Evolutionary conservation across 2,113 vertebrate species (phyloP), one percentile per base, ranked within the genome.

Genomic region (Myiozetetes cayanensis): DNA sequence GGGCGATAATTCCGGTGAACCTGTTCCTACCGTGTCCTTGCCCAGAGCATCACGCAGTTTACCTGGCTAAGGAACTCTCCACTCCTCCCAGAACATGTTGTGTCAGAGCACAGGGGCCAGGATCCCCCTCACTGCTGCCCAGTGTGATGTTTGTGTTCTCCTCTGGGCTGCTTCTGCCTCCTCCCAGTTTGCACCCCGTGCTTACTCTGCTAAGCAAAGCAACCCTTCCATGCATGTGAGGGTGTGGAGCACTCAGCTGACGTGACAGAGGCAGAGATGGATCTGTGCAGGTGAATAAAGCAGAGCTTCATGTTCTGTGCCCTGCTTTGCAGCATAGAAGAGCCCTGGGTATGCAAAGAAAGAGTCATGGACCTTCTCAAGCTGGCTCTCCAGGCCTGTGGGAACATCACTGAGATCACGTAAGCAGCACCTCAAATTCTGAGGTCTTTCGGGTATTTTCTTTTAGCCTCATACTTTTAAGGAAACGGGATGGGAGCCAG

Each of bases 311-410:
- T 63, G 14, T 63, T 44, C 59, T 86, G 0, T 59, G 3, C 83
- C 91, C 80, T 97, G 35, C 84, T 58, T 94, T 91, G 84, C 96
- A 99, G 98, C 91, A 97, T 98, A 65, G 93, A 98, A 68, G 98
- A 99, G 63, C 96, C 91, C 0, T 98, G 98, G 98, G 91, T 98
- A 20, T 50, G 37, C 70, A 83, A 30, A 41, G 89, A 92, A 27
- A 81, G 94, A 19, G 55, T 98, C 9, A 61, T 24, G 1, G 30
- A 24, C 43, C 96, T 98, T 6, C 86, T 98, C 1, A 58, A 95
- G 41, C 80, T 93, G 87, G 97, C 97, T 37, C 13, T 97, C 11
- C 91, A 95, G 71, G 72, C 92, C 53, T 90, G 90, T 23, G 96
- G 97, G 41, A 83, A 84, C 30, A 30, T 98, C 14, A 95, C 93